Evolutionary conservation across 2,888 invertebrate genomes (phyloP), one percentile per base, ranked within the genome.

Genomic region (Rhodophaea formosa): DNA sequence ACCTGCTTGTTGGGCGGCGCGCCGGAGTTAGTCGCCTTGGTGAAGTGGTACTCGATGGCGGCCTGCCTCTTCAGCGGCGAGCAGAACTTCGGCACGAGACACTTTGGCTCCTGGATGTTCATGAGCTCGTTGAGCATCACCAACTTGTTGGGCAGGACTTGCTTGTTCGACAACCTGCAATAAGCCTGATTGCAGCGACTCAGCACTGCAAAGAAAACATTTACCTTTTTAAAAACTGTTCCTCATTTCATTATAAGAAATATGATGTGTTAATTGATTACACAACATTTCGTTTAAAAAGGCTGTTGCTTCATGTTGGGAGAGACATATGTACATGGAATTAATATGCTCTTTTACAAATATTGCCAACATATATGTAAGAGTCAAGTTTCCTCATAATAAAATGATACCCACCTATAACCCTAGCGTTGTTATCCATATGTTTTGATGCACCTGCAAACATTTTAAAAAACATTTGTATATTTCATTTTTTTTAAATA

Each of bases 61-160:
- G 72, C 73, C 64, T 86, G 84, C 60, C 88, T 82, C 75, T 91
- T 91, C 71, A 91, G 72, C 8, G 91, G 91, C 12, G 90, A 91
- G 67, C 84, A 82, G 70, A 70, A 88, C 67, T 83, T 83, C 1
- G 82, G 78, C 12, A 71, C 64, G 52, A 85, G 66, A 53, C 72
- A 67, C 63, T 85, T 84, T 10, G 63, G 69, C 46, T 84, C 84
- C 14, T 63, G 59, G 42, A 72, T 15, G 8, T 56, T 77, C 15
- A 77, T 60, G 52, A 79, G 68, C 32, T 64, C 70, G 63, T 78
- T 78, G 65, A 81, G 79, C 68, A 90, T 79, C 58, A 80, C 58
- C 65, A 90, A 74, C 61, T 75, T 79, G 64, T 80, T 86, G 5
- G 90, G 88, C 58, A 88, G 71, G 35, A 51, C 51, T 49, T 71